These are phyloP conservation scores for Andrena bicolor DNA, from an alignment of 2,888 invertebrate genomes.

Conservation along the genomic window DNA sequence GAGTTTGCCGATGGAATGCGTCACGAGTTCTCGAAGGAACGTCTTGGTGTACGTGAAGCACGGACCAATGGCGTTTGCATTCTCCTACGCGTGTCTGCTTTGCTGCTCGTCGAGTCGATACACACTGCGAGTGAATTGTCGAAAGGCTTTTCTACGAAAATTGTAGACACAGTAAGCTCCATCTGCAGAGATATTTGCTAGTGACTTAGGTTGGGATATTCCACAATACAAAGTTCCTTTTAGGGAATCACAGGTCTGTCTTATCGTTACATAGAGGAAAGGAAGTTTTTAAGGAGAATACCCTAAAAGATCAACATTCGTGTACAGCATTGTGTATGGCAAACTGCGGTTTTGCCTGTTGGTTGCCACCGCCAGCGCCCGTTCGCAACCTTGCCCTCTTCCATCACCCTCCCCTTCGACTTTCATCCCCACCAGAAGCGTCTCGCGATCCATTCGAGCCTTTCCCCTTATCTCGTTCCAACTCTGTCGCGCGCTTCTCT, in stretches of 20 bases:
- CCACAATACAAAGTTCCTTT: not conserved
- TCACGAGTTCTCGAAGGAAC: not conserved
- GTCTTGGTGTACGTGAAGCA: not conserved
- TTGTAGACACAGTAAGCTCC: not conserved
- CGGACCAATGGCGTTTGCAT: not conserved
- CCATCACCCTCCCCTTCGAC: slow-evolving; percentile 36
- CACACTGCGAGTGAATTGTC: not conserved
- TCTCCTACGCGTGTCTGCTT: not conserved
- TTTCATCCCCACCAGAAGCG: slow-evolving; percentile 52
- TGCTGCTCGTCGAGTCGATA: not conserved
- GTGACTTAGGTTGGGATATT: too few species aligned
- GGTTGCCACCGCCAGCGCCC: slow-evolving; percentile 34
- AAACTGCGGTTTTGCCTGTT: slow-evolving; percentile 8
- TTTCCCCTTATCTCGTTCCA: slow-evolving; percentile 54
- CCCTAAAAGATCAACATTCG: not conserved
- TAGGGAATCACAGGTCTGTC: not conserved
- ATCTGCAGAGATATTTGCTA: too few species aligned
- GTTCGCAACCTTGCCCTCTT: slow-evolving; percentile 63
- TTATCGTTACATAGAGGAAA: not conserved
- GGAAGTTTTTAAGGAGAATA: slow-evolving; percentile 1
- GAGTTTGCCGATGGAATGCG: slow-evolving; percentile 17
- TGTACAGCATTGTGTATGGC: not conserved
- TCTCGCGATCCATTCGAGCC: slow-evolving; percentile 46
- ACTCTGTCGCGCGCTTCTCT: slow-evolving; percentile 58
- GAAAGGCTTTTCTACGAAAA: not conserved